phyloP scores from a whole-genome alignment of 2,113 vertebrate genomes.

The Talpa occidentalis region DNA sequence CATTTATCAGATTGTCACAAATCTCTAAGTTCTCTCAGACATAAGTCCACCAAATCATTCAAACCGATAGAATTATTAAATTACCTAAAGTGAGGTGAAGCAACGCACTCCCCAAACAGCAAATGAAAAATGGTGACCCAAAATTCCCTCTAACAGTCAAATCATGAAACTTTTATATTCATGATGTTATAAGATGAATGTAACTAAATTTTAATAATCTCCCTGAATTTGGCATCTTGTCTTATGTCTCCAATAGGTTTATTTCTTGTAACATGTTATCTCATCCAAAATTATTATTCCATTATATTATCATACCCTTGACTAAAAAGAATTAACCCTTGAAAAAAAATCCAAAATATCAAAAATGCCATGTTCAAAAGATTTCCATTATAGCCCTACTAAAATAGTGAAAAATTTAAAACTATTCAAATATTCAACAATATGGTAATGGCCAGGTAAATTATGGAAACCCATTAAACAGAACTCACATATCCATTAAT shows the following conservation, averaged over 20 bases:
- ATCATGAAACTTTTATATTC: not conserved
- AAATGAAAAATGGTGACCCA: not conserved
- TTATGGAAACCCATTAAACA: not conserved
- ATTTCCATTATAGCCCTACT: not conserved
- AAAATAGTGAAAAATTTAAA: not conserved
- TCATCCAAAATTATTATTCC: not conserved
- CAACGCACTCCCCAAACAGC: not conserved
- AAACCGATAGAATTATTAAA: not conserved
- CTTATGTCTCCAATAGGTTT: not conserved
- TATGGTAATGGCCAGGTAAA: not conserved
- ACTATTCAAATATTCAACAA: not conserved
- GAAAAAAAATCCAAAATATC: constrained; percentile 16
- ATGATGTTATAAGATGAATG: not conserved
- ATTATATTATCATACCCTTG: not conserved
- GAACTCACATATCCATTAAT: not conserved
- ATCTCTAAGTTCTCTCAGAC: not conserved
- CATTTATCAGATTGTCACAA: not conserved
- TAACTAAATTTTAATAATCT: constrained; percentile 18
- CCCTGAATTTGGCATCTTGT: not conserved
- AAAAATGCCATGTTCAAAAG: not conserved
- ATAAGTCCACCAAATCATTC: not conserved
- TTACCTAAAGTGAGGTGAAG: not conserved
- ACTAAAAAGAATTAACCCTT: not conserved
- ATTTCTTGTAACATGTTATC: not conserved
- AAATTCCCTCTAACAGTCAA: not conserved